Evolutionary conservation across 2,113 vertebrate genomes (phyloP).

Genomic region (Sapajus apella): DNA sequence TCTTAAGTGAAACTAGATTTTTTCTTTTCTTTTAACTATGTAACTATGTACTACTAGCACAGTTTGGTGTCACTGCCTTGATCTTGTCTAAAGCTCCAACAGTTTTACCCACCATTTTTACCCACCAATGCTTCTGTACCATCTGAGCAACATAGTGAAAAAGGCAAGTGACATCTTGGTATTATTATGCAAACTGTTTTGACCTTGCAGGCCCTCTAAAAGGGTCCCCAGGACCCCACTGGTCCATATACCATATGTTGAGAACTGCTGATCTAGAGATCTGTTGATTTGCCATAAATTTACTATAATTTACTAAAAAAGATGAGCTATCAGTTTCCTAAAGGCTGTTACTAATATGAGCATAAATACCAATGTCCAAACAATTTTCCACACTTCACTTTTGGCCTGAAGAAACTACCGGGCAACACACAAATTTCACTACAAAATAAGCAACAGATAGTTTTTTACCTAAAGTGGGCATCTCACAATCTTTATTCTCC

Average conservation of each 20-base stretch:
- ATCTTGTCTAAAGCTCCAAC: not conserved
- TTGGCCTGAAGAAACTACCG: slow-evolving; percentile 36
- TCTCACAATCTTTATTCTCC: slow-evolving; percentile 86
- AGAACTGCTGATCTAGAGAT: slow-evolving; percentile 10
- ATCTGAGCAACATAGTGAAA: not conserved
- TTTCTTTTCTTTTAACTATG: not conserved
- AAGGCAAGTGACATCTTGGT: not conserved
- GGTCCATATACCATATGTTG: not conserved
- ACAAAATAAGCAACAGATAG: slow-evolving; percentile 52
- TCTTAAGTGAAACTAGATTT: not conserved
- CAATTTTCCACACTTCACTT: slow-evolving; percentile 50
- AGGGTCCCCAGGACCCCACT: not conserved
- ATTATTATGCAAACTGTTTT: not conserved
- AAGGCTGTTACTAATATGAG: not conserved
- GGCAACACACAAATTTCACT: slow-evolving; percentile 37
- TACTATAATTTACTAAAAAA: slow-evolving; percentile 40
- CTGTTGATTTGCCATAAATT: not conserved
- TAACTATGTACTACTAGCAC: not conserved
- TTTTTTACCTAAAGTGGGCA: slow-evolving; percentile 92
- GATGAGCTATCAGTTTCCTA: slow-evolving; percentile 19
- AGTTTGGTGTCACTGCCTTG: not conserved
- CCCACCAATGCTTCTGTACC: not conserved
- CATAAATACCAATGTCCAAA: not conserved
- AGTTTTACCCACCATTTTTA: not conserved
- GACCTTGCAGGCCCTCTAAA: not conserved